phyloP scores from a whole-genome alignment of 2,797 vertebrate species.

The Chanos chanos region DNA sequence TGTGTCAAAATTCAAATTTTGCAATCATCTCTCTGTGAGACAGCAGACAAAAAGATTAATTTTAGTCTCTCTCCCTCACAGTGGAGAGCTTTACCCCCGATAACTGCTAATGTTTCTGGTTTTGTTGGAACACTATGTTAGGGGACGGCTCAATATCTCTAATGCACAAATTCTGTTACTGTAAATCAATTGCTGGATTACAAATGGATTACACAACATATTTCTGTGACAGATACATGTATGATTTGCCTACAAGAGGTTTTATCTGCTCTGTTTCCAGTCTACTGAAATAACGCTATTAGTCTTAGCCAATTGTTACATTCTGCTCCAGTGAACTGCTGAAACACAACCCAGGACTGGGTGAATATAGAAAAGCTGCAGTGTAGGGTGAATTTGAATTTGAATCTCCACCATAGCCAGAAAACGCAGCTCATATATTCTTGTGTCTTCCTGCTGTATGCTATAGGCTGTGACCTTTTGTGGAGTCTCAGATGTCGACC shows the following conservation, averaged over 20 bases:
- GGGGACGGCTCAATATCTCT: background rate
- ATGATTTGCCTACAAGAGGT: background rate
- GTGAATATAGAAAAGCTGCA: too few species aligned
- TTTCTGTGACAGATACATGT: background rate
- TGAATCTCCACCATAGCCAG: too few species aligned
- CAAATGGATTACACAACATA: slow-evolving; percentile 11
- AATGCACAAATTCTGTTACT: background rate
- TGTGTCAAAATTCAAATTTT: background rate
- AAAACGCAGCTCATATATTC: too few species aligned
- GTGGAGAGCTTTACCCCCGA: background rate
- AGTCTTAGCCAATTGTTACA: too few species aligned
- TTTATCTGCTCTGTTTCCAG: too few species aligned
- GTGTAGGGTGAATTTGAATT: too few species aligned
- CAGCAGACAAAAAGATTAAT: background rate
- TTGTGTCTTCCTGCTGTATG: too few species aligned
- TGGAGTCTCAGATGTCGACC: too few species aligned
- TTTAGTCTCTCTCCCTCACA: background rate
- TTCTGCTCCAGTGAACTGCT: background rate
- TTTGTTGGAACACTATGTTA: background rate
- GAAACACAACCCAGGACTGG: background rate
- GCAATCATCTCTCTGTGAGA: background rate
- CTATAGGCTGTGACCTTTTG: too few species aligned
- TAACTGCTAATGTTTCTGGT: background rate
- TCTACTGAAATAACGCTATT: too few species aligned
- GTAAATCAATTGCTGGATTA: background rate